Percentiles rank a stretch among this genome's conserved stretches.
Conservation (phyloP, 2,888 invertebrate species). For the Hirtodrosophila cameraria region DNA sequence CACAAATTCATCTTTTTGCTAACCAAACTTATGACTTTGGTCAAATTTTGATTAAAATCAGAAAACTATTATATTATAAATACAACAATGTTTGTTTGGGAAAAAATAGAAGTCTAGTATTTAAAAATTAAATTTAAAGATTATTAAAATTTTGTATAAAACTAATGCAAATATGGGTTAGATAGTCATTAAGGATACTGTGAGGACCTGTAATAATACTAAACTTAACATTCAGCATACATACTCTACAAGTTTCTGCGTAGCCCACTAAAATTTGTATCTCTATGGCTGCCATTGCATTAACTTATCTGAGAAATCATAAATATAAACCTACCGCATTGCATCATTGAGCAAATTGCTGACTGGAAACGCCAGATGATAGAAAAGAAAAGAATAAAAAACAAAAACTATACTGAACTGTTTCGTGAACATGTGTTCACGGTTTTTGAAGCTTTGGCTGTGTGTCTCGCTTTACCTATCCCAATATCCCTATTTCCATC, state of each 20-base stretch:
- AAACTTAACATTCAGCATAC: too few relatives aligned
- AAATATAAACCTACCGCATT: slow-evolving; percentile 70
- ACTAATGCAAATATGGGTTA: too few relatives aligned
- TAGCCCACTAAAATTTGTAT: slow-evolving; percentile 11
- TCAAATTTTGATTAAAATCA: too few relatives aligned
- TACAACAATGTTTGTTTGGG: too few relatives aligned
- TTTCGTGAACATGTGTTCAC: slow-evolving; percentile 39
- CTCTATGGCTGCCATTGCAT: slow-evolving; percentile 15
- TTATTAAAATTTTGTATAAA: too few relatives aligned
- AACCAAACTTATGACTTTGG: too few relatives aligned
- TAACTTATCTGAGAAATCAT: slow-evolving; percentile 59
- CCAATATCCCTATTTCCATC: neutral
- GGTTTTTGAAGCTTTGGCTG: neutral
- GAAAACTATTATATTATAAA: too few relatives aligned
- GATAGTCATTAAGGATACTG: too few relatives aligned
- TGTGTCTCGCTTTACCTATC: neutral
- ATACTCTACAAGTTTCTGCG: slow-evolving; percentile 3
- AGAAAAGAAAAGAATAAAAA: slow-evolving; percentile 15
- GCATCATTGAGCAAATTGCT: slow-evolving; percentile 72
- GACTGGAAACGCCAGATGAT: slow-evolving; percentile 31
- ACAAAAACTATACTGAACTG: slow-evolving; percentile 30
- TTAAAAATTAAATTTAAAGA: too few relatives aligned
- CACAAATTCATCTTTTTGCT: too few relatives aligned
- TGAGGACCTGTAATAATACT: too few relatives aligned
- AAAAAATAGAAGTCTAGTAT: too few relatives aligned